These are phyloP conservation scores for Mythimna loreyi DNA, from an alignment of 2,888 invertebrate species.

Conservation along the genomic window DNA sequence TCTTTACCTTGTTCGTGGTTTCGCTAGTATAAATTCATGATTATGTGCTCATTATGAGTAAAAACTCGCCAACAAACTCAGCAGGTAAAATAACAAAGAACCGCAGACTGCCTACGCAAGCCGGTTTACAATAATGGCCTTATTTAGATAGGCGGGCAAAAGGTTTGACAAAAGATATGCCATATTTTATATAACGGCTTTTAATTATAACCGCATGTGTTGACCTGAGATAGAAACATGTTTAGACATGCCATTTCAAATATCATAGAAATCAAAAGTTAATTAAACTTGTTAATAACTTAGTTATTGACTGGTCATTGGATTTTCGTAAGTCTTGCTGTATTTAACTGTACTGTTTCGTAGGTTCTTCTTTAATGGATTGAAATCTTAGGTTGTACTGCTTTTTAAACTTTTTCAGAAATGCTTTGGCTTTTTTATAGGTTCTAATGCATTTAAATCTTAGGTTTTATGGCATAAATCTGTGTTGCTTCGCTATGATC, in stretches of 20 bases:
- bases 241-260: background rate
- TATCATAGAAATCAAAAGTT: background rate
- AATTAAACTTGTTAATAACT: background rate
- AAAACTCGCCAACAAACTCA: constrained; percentile 26
- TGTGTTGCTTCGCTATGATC: background rate
- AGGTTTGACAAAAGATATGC: constrained; percentile 34
- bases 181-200: constrained; percentile 8
- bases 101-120: constrained; percentile 8
- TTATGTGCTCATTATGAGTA: constrained; percentile 13
- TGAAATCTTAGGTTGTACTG: background rate
- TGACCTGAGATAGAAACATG: background rate
- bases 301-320: background rate
- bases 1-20: background rate
- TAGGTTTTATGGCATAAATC: background rate
- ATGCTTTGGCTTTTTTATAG: background rate
- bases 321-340: background rate
- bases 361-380: background rate
- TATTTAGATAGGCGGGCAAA: constrained; percentile 29
- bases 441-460: background rate
- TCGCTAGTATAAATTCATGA: background rate
- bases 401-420: background rate
- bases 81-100: constrained; percentile 17
- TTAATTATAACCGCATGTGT: constrained; percentile 2
- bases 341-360: background rate
- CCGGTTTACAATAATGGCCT: constrained; percentile 13